Conservation (phyloP, 23 tunicate genomes). For the Phallusia fumigata region DNA sequence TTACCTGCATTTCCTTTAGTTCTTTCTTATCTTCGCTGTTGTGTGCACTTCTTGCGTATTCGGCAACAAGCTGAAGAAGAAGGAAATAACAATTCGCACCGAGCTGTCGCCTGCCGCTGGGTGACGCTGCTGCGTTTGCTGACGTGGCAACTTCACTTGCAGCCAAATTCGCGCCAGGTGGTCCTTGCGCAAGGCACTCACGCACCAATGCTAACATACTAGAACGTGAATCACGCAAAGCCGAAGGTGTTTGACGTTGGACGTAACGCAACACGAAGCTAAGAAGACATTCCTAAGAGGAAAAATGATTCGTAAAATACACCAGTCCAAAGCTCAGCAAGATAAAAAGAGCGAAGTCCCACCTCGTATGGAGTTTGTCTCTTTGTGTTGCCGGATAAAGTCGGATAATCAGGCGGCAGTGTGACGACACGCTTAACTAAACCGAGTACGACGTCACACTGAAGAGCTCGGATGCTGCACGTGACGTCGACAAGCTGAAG, state of each 20-base stretch:
- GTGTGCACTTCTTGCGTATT: constrained; percentile 56
- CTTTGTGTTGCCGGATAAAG: constrained; percentile 4
- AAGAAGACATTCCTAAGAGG: constrained; percentile 34
- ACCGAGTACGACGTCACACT: constrained; percentile 45
- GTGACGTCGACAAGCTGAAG: constrained; percentile 34
- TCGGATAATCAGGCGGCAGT: constrained; percentile 55
- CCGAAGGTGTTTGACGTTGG: constrained; percentile 32
- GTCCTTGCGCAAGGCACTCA: constrained; percentile 47
- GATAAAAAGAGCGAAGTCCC: not conserved
- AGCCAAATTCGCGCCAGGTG: constrained; percentile 17
- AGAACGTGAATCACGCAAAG: constrained; percentile 49
- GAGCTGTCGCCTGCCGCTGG: constrained; percentile 4
- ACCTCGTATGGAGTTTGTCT: constrained; percentile 41
- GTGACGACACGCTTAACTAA: constrained; percentile 52
- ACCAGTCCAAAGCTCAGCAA: not conserved
- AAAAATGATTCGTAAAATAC: not conserved
- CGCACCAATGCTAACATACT: constrained; percentile 39
- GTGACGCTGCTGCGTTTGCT: constrained; percentile 8
- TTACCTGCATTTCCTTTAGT: constrained; percentile 80
- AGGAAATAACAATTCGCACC: constrained; percentile 57
- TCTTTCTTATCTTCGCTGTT: constrained; percentile 64
- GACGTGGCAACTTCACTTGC: not conserved
- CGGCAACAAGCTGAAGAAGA: constrained; percentile 52
- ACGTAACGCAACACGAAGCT: constrained; percentile 43
- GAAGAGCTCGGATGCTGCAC: constrained; percentile 35